Evolutionary conservation across 2,888 invertebrate genomes (phyloP).

Genomic region (Tubulanus polymorphus): DNA sequence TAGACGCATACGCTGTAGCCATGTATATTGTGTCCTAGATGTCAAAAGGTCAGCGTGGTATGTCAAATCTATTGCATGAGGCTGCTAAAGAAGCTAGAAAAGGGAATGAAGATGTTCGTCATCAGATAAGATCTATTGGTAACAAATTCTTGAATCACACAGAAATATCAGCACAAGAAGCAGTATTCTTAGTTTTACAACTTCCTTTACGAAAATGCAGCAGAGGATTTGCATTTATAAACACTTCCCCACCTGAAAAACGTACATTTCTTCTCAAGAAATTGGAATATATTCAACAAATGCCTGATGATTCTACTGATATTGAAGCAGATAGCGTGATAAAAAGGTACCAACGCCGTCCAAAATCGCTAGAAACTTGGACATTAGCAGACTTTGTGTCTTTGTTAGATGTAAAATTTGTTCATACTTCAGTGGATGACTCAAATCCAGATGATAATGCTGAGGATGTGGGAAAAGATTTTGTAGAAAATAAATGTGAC

Average conservation of each 20-base stretch:
- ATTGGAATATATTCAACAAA: constrained; percentile 7
- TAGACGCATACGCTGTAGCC: background rate
- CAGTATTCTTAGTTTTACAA: background rate
- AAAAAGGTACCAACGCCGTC: constrained; percentile 18
- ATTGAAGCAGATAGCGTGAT: constrained; percentile 16
- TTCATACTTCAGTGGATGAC: too few relatives aligned
- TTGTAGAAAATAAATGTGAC: too few relatives aligned
- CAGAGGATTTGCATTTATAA: background rate
- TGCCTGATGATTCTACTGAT: constrained; percentile 16
- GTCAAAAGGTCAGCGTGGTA: background rate
- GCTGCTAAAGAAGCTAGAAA: constrained; percentile 15
- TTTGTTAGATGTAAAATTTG: too few relatives aligned
- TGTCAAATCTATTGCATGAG: constrained; percentile 5
- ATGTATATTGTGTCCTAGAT: constrained; percentile 2
- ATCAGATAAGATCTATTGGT: constrained; percentile 16
- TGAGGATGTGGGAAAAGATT: too few relatives aligned
- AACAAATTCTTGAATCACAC: background rate
- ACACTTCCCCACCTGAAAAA: background rate
- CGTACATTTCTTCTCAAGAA: background rate
- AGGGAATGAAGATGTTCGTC: constrained; percentile 10
- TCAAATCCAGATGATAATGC: too few relatives aligned
- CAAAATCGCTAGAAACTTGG: constrained; percentile 6
- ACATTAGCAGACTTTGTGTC: constrained; percentile 20
- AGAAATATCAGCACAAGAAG: constrained; percentile 1
- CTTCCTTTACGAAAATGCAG: background rate